These are phyloP conservation scores for Pimephales promelas DNA, from an alignment of 2,113 vertebrate species.

Conservation along the genomic window DNA sequence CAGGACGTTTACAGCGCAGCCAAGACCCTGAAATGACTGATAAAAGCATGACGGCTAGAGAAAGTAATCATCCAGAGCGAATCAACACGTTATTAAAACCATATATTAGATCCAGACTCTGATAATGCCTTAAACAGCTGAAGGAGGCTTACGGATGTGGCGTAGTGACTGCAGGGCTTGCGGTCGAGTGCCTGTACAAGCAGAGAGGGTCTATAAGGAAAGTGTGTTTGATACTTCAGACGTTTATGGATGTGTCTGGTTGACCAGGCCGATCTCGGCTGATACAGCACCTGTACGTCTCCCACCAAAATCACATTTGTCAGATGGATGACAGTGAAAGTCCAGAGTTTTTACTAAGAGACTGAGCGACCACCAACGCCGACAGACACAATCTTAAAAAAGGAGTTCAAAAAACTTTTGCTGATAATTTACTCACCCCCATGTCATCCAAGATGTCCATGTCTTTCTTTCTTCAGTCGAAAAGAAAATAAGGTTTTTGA, in stretches of 20 bases:
- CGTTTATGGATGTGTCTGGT: constrained; percentile 58
- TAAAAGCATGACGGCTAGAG: constrained; percentile 43
- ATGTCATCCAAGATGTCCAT: too few species aligned
- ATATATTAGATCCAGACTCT: constrained; percentile 45
- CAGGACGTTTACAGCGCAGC: neutral
- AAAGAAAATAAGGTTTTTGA: too few species aligned
- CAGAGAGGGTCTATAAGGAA: constrained; percentile 59
- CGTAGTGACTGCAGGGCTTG: constrained; percentile 44
- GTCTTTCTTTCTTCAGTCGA: too few species aligned
- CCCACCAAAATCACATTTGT: constrained; percentile 9
- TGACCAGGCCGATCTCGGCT: constrained; percentile 37
- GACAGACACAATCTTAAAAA: neutral
- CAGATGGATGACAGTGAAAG: neutral
- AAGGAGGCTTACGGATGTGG: constrained; percentile 53
- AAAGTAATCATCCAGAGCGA: constrained; percentile 45
- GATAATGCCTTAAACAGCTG: constrained; percentile 64
- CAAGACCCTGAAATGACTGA: constrained; percentile 29
- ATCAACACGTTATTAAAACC: constrained; percentile 52
- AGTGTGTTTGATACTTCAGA: constrained; percentile 66
- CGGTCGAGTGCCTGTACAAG: constrained; percentile 55
- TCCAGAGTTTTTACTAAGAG: neutral
- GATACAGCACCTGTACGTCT: constrained; percentile 20
- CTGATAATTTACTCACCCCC: too few species aligned
- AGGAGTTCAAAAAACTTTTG: too few species aligned
- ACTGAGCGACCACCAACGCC: neutral